Percentiles rank a stretch among this genome's conserved stretches.
Conservation (phyloP, 2,888 invertebrate genomes). For the Heterodera filipjevi region DNA sequence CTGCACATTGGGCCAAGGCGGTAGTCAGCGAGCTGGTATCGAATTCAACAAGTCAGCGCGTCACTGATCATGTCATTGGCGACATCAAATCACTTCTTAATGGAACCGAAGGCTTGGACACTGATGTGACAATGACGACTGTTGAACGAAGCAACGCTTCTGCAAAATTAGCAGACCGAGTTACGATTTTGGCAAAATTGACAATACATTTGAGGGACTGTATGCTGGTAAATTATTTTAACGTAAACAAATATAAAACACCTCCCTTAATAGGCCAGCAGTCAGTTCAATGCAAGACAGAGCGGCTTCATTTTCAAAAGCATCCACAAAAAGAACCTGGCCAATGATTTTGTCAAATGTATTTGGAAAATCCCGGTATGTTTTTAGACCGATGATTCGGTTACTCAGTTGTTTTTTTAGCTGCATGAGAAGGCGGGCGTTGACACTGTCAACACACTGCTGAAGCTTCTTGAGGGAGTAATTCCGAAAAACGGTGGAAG, state of each 20-base stretch:
- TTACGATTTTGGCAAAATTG: background rate
- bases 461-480: constrained; percentile 53
- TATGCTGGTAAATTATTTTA: too few relatives aligned
- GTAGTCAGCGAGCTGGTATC: constrained; percentile 79
- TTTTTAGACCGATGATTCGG: background rate
- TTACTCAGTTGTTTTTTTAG: background rate
- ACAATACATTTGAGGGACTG: constrained; percentile 16
- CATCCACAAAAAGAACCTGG: constrained; percentile 34
- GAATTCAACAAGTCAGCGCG: constrained; percentile 78
- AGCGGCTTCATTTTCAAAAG: background rate
- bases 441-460: constrained; percentile 51
- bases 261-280: background rate
- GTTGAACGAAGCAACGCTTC: background rate
- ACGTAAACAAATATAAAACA: too few relatives aligned
- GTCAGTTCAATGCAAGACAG: background rate
- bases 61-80: constrained; percentile 78
- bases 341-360: constrained; percentile 31
- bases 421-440: constrained; percentile 42
- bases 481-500: constrained; percentile 22
- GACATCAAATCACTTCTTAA: constrained; percentile 64
- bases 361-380: background rate
- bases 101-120: background rate
- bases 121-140: background rate
- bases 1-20: constrained; percentile 66
- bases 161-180: background rate